Base-by-base conservation (phyloP, 2,888 invertebrate species). In the Drosophila leonis region DNA sequence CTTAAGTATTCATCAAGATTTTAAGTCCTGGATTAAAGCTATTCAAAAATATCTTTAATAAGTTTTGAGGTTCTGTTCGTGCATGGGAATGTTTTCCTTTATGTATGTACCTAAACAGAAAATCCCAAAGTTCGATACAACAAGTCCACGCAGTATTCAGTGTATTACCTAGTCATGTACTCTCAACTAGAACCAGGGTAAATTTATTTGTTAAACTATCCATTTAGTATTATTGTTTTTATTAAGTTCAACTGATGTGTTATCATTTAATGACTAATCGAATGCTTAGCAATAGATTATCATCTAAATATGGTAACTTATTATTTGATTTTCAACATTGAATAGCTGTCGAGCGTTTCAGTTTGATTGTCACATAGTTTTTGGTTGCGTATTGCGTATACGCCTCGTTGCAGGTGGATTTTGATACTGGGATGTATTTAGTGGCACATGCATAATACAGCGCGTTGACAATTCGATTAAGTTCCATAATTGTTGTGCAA, bases 381-480 rank as follows among this genome's bases (percentile, higher is more conserved):
- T 62, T 33, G 33, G 15, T 24, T 52, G 48, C 52, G 52, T 44
- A 67, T 77, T 67, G 49, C 68, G 70, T 57, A 88, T 76, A 84
- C 79, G 77, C 41, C 31, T 27, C 63, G 46, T 70, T 52, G 65
- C 55, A 49, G 56, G 9, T 39, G 41, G 42, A 57, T 12, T 18
- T 20, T 49, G 13, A 13, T 13, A 15, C 41, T 49, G 27, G 29
- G 37, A 18, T 52, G 35, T 8, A 24, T 31, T 44, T n/a, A 24
- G 72, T 44, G 71, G 31, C 48, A 42, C 15, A 48, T 59, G 41
- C 55, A 46, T 57, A 69, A 69, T 65, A 51, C 73, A 66, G 75
- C 56, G 52, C 69, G 78, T 71, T 87, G 86, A 82, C 86, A 86
- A 86, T 86, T 90, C 86, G 90, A 86, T 90, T 86, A 86, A 90